These are phyloP conservation scores for Ischnus inquisitorius DNA, from an alignment of 2,888 invertebrate genomes.

Conservation along the genomic window DNA sequence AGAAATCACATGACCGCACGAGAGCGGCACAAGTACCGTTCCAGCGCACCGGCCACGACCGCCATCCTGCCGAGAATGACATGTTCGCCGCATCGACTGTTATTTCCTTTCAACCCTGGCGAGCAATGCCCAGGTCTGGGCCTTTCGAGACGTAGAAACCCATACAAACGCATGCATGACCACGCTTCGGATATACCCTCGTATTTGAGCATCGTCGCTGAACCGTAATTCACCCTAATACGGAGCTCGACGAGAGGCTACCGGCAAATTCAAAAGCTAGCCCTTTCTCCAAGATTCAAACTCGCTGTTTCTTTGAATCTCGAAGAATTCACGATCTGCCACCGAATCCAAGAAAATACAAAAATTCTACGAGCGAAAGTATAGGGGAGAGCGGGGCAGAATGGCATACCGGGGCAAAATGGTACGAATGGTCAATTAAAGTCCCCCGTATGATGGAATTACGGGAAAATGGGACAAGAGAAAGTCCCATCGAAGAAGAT, in stretches of 20 bases:
- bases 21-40: slow-evolving; percentile 36
- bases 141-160: slow-evolving; percentile 52
- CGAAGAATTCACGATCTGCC: no score
- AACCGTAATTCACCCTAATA: slow-evolving; percentile 27
- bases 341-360: no score
- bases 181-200: slow-evolving; percentile 52
- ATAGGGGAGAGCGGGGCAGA: no score
- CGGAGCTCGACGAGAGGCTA: slow-evolving; percentile 20
- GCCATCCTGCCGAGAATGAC: slow-evolving; percentile 23
- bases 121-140: slow-evolving; percentile 29
- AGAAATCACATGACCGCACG: slow-evolving; percentile 42
- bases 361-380: no score
- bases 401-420: no score
- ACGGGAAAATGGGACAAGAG: no score
- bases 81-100: slow-evolving; percentile 53
- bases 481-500: no score
- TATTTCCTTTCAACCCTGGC: slow-evolving; percentile 42
- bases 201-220: slow-evolving; percentile 47
- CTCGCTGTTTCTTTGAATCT: not conserved
- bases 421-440: no score
- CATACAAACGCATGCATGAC: slow-evolving; percentile 56
- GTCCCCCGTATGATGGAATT: no score
- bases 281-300: slow-evolving; percentile 10
- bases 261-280: slow-evolving; percentile 14
- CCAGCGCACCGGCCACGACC: slow-evolving; percentile 25